Evolutionary conservation across 2,888 invertebrate genomes (phyloP), one percentile per base, ranked within the genome.

Genomic region (Leptura quadrifasciata): DNA sequence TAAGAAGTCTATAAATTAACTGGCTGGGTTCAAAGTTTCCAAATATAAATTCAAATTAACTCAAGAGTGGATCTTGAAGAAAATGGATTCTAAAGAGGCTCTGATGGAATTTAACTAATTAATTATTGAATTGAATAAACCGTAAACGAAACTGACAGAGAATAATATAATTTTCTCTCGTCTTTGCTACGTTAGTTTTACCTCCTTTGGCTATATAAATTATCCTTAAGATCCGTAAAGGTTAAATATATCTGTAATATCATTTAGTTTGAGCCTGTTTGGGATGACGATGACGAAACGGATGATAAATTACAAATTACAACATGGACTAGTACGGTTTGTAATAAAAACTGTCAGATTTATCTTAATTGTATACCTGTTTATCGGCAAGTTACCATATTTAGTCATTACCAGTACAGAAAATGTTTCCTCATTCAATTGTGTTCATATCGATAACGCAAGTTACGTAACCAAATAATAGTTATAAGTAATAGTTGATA

Each of bases 261-360:
- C 5, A n/a, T 47, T 47, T 47, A 1, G 17, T 5, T 47, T n/a
- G n/a, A 47, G 47, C 47, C n/a, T 55, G 10, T 55, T 57, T 21
- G 21, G 10, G 3, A 57, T 57, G 8, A 21, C 57, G 0, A 20
- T 57, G 4, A 21, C 18, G 21, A 57, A 57, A 20, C 21, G 57
- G 57, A 57, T 20, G 57, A 57, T 57, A 12, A 57, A 57, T 57
- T 20, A 20, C 57, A 18, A 18, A 57, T 63, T 63, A 63, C 63
- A 18, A 35, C 63, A 63, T 35, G 39, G 12, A 8, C 4, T 63
- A 60, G n/a, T n/a, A 47, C 10, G 2, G 39, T 39, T 39, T 39
- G 3, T 47, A 47, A 47, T 47, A 47, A 15, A 47, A 47, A 47
- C 47, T n/a, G 5, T 2, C n/a, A 47, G 57, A 54, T 54, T n/a